A percentile compares a stretch with the other conserved stretches of the same genome.
phyloP scores from a whole-genome alignment of 2,113 vertebrate genomes.

The Prietella phreatophila region DNA sequence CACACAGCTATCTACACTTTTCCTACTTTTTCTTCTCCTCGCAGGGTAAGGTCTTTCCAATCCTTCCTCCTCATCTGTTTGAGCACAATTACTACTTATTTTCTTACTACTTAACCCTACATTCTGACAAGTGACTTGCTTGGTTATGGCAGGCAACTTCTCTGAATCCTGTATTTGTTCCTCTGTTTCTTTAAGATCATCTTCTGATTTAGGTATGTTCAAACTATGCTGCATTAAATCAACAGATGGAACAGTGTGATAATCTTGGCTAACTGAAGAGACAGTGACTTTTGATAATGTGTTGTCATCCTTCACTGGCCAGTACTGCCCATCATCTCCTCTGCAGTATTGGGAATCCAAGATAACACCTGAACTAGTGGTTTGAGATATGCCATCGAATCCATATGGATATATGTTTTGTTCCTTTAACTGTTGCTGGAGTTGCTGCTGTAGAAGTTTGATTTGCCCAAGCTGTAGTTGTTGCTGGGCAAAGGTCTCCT shows the following conservation, averaged over 20 bases:
- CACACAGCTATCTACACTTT: conserved; percentile 87
- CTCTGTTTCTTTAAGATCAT: conserved; percentile 78
- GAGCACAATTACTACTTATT: conserved; percentile 89
- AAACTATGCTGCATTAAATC: conserved; percentile 76
- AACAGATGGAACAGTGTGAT: conserved; percentile 79
- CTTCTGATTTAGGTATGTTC: conserved; percentile 77
- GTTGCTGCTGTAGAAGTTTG: conserved; percentile 92
- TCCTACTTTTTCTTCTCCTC: conserved; percentile 82
- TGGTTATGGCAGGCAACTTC: conserved; percentile 73
- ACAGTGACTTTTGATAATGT: conserved; percentile 71
- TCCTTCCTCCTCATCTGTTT: conserved; percentile 97
- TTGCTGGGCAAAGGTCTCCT: conserved; percentile 92
- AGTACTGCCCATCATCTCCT: conserved; percentile 85
- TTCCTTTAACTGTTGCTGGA: conserved; percentile 92
- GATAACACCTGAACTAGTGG: conserved; percentile 80
- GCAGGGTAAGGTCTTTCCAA: conserved; percentile 80
- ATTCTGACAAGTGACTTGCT: conserved; percentile 78
- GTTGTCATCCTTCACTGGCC: conserved; percentile 83
- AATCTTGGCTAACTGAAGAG: conserved; percentile 72
- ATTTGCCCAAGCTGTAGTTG: conserved; percentile 94
- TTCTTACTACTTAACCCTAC: conserved; percentile 76
- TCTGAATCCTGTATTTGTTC: conserved; percentile 77
- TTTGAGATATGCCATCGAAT: conserved; percentile 73
- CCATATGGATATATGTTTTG: conserved; percentile 86
- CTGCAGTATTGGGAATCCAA: conserved; percentile 84